Evolutionary conservation across 2,888 invertebrate species (phyloP), one percentile per base, ranked within the genome.

Genomic region (Rhorus exstirpatorius): DNA sequence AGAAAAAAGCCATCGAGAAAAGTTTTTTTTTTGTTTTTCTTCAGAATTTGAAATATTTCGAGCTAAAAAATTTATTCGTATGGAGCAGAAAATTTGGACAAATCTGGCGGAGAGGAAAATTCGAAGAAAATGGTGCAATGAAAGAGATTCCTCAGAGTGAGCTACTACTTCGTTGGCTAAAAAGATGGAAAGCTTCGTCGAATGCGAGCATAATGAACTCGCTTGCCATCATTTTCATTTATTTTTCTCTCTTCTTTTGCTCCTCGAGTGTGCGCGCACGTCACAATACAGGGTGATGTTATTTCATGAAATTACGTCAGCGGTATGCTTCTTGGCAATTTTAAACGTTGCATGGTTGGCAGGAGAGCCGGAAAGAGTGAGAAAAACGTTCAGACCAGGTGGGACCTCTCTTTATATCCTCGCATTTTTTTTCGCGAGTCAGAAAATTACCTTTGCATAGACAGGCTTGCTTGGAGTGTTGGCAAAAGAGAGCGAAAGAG

Each of bases 361-460:
- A 46, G 51, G 24, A 58, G 38, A 6, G 49, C 14, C 14, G n/a
- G 24, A 51, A 14, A 60, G 67, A 53, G 44, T 8, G 61, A 14
- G 60, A 60, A 19, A 46, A 14, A 41, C 12, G 75, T 44, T 74
- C 74, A 3, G 6, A 71, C 67, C 71, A 84, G 83, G 74, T 83
- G 79, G 74, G 60, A 53, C 46, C 58, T 51, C 60, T 65, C 70
- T 79, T 75, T 82, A 65, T 61, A 79, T 24, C 67, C 71, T 79
- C 65, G 71, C 77, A 81, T 82, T 85, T 85, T 85, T 85, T 86
- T 84, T 79, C 76, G 51, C 61, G 79, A 82, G 75, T 79, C 80
- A 58, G 83, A 84, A 86, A 86, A 86, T 86, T 85, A 81, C 83
- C 78, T 86, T 84, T 83, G 84, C 84, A 84, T 85, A 86, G 83